These are phyloP conservation scores for Spinibarbus caldwelli DNA, from an alignment of 2,797 vertebrate species.

Conservation along the genomic window DNA sequence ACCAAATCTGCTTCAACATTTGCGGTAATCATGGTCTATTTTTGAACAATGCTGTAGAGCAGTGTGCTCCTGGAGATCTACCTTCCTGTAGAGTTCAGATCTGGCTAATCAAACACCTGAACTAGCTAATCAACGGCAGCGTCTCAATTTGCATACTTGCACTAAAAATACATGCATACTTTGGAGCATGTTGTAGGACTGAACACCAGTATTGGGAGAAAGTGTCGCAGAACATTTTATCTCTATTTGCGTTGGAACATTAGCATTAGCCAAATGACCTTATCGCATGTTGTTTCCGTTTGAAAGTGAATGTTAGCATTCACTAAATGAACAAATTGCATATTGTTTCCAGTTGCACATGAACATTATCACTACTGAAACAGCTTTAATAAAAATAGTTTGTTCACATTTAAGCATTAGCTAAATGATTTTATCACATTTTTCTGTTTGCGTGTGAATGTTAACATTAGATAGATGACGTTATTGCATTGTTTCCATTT, in stretches of 20 bases:
- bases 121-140: constrained; percentile 15
- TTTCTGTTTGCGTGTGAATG: not conserved
- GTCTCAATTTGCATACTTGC: constrained; percentile 8
- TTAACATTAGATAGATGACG: not conserved
- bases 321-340: no score
- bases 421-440: not conserved
- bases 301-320: no score
- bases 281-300: not conserved
- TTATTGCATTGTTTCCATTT: not conserved
- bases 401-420: not conserved
- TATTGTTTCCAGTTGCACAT: not conserved
- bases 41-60: constrained; percentile 29
- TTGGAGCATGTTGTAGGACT: not conserved
- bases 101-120: constrained; percentile 46
- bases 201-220: not conserved
- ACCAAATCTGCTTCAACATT: constrained; percentile 23
- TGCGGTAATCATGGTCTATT: constrained; percentile 35
- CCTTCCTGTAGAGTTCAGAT: constrained; percentile 34
- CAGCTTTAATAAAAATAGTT: not conserved
- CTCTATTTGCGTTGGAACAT: not conserved
- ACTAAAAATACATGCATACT: not conserved
- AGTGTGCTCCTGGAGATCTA: constrained; percentile 8
- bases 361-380: not conserved
- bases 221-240: not conserved
- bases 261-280: not conserved